Base-by-base conservation (phyloP, 2,797 vertebrate species). In the Silurus aristotelis region DNA sequence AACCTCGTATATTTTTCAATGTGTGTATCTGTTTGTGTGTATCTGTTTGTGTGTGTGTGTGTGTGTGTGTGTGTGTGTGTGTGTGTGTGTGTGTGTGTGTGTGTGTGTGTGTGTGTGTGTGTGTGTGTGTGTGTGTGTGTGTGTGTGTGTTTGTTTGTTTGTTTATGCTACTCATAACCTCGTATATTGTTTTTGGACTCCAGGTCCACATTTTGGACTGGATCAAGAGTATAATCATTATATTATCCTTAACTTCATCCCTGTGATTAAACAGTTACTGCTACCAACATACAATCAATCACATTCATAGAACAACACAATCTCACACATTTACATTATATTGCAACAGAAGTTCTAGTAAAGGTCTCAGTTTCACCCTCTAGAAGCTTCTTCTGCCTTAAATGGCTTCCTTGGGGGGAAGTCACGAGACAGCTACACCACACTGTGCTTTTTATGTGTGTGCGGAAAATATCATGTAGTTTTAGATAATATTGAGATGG, bases 401-500 rank as follows among this genome's bases (percentile, higher is more conserved):
- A n/a, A 66, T 46, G 67, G 22, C 61, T 80, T 80, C 3, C 60
- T 82, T 46, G 13, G 7, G 38, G 48, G n/a, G 17, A 22, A 61
- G 8, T 31, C 17, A 63, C 64, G 14, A 31, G 77, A 70, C 13
- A 5, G 71, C 64, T 64, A 43, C 27, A 27, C 76, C 71, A 55
- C 0, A 22, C 25, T 60, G 67, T 6, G 1, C 38, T 60, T n/a
- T 85, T 71, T 76, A 80, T 60, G 12, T 61, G 79, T 1, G 38
- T 38, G n/a, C 12, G 25, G 60, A 76, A 67, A 80, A 87, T 67
- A 77, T 85, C 25, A 15, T 5, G 52, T 60, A 81, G 38, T 27
- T 12, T 46, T 78, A 64, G n/a, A 14, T 84, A 43, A 58, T 70
- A 15, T 25, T 85, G 19, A 70, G 46, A 67, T 55, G 48, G 38